These are phyloP conservation scores for Eutolmus rufibarbis DNA, from an alignment of 2,888 invertebrate species.

Conservation along the genomic window DNA sequence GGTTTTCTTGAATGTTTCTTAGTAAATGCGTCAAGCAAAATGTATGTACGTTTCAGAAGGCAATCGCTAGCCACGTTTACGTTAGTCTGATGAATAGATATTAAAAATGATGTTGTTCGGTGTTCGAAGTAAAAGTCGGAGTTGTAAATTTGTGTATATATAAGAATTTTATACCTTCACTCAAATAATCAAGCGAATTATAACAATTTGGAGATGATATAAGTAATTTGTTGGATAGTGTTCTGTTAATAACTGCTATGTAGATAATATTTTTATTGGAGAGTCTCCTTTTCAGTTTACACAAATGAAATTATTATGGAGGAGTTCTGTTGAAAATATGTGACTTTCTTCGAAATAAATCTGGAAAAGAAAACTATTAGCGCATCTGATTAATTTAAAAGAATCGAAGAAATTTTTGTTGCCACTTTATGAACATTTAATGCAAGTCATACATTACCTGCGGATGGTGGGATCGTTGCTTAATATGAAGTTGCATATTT, in stretches of 20 bases:
- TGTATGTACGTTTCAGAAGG: not conserved
- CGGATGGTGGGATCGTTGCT: not conserved
- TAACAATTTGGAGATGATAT: constrained; percentile 8
- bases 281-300: not conserved
- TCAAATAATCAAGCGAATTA: not conserved
- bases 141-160: constrained; percentile 29
- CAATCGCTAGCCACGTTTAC: not conserved
- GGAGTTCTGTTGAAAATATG: not conserved
- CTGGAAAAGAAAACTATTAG: not conserved
- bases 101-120: constrained; percentile 23
- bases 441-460: not conserved
- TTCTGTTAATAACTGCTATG: constrained; percentile 2
- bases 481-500: not conserved
- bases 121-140: not conserved
- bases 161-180: not conserved
- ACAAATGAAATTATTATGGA: constrained; percentile 56
- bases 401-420: not conserved
- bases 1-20: not conserved
- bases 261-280: constrained; percentile 14
- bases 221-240: constrained; percentile 10
- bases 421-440: not conserved
- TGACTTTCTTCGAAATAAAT: not conserved
- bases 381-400: not conserved
- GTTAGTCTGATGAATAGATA: constrained; percentile 11
- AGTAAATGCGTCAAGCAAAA: not conserved